Evolutionary conservation across 37 sponge, comb jelly and placozoan species (phyloP), one percentile per base, ranked within the genome.

Genomic region (Eunapius fragilis): DNA sequence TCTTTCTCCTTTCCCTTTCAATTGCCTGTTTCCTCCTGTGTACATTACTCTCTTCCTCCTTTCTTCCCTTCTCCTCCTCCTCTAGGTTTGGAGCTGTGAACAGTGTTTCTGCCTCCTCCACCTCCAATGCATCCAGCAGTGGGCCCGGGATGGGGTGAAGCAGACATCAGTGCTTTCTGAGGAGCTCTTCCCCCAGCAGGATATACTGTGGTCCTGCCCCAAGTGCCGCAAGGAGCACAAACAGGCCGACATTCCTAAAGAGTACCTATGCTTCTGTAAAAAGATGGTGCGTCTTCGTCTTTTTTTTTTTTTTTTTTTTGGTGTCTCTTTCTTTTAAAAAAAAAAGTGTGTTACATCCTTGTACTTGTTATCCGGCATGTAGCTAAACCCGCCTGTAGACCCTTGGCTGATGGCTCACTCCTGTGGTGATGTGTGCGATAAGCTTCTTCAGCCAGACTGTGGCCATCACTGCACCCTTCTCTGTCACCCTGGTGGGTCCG

Each of bases 401-500:
- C 95, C 95, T 3, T 98, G 98, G 98, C 35, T 98, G 10, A 77
- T 90, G 19, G 88, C 98, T 27, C 98, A 98, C 83, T 96, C 98
- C 3, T 98, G 98, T 89, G 98, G 98, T 22, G 91, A 96, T 36
- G 78, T 94, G 33, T 98, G 98, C 89, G 91, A 79, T 2, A 87
- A 82, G 32, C 75, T 73, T 2, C 93, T 98, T 14, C 34, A 36
- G n/a, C 86, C 96, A 30, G 71, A 81, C 69, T 98, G 98, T 85
- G 95, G 96, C 6, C 98, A 98, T 81, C 37, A 34, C 67, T 98
- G 98, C 33, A 76, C 83, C 31, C 85, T 94, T 13, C 96, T 98
- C 67, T 98, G 98, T 81, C 98, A 98, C 45, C 98, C 98, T 30
- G 98, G 97, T 92, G 69, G 2, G 78, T 22, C 14, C 36, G 31